Evolutionary conservation across 2,888 invertebrate genomes (phyloP).

Genomic region (Ormia ochracea): DNA sequence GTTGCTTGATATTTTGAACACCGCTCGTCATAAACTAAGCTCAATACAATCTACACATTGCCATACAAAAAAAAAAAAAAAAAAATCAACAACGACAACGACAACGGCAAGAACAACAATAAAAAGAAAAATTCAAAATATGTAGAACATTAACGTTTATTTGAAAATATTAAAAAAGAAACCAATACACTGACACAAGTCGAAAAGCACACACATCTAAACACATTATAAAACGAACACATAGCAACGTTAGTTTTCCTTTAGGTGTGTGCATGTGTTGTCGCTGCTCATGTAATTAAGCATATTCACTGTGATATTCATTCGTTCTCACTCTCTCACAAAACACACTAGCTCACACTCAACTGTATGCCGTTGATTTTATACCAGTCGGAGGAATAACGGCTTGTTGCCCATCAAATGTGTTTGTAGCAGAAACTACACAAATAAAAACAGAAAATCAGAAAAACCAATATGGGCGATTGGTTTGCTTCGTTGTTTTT

Average conservation of each 20-base stretch:
- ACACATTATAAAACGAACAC: not conserved
- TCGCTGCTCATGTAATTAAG: not conserved
- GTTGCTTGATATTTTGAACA: constrained; percentile 59
- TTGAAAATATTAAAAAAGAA: constrained; percentile 2
- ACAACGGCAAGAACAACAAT: not conserved
- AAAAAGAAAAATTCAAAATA: constrained; percentile 18
- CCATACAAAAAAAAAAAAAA: too few species aligned
- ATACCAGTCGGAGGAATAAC: not conserved
- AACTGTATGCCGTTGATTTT: not conserved
- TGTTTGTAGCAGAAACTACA: not conserved
- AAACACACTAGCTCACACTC: not conserved
- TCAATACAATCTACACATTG: constrained; percentile 35
- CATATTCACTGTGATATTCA: constrained; percentile 16
- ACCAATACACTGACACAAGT: constrained; percentile 4
- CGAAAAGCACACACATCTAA: not conserved
- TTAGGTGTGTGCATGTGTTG: constrained; percentile 8
- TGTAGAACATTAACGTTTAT: constrained; percentile 31
- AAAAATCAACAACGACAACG: constrained; percentile 21
- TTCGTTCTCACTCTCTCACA: not conserved
- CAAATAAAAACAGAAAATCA: not conserved
- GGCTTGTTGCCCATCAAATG: constrained; percentile 2
- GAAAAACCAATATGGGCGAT: constrained; percentile 11
- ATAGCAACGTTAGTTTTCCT: constrained; percentile 10
- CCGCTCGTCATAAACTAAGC: constrained; percentile 61
- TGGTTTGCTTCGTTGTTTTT: not conserved